A percentile compares a stretch with the other conserved stretches of the same genome.
phyloP scores from a whole-genome alignment of 2,888 invertebrate species.

The Macrostomum cliftonense region DNA sequence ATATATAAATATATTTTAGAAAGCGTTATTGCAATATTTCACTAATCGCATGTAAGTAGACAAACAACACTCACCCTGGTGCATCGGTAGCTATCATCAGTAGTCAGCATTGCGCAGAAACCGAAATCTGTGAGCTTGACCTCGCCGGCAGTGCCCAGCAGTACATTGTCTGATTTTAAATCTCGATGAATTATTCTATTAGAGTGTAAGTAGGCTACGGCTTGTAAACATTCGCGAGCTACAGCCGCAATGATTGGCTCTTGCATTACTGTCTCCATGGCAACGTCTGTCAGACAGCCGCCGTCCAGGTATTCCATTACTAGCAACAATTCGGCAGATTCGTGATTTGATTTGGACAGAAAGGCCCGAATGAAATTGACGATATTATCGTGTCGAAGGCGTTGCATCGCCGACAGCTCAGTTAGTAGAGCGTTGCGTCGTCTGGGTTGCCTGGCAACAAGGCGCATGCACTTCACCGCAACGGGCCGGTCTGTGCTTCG shows the following conservation, averaged over 20 bases:
- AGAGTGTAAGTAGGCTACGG: slow-evolving; percentile 86
- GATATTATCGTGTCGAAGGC: slow-evolving; percentile 96
- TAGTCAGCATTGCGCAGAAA: slow-evolving; percentile 73
- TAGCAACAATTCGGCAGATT: slow-evolving; percentile 47
- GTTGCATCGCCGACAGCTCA: slow-evolving; percentile 98
- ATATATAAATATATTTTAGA: too few species aligned
- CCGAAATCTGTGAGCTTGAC: slow-evolving; percentile 55
- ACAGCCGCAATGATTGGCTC: slow-evolving; percentile 78
- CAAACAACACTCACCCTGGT: slow-evolving; percentile 15
- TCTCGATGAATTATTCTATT: slow-evolving; percentile 15
- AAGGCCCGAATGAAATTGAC: slow-evolving; percentile 98
- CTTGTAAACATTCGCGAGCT: slow-evolving; percentile 49
- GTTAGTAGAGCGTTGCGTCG: slow-evolving; percentile 83
- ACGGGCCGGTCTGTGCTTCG: slow-evolving; percentile 73
- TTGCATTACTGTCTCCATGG: slow-evolving; percentile 98
- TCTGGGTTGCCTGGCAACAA: slow-evolving; percentile 86
- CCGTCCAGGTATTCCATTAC: slow-evolving; percentile 99
- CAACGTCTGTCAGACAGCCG: slow-evolving; percentile 92
- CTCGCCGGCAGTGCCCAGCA: slow-evolving; percentile 10
- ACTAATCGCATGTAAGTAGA: too few species aligned
- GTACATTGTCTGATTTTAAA: slow-evolving; percentile 46
- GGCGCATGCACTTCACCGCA: slow-evolving; percentile 97
- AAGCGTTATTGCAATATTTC: too few species aligned
- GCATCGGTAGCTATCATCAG: slow-evolving; percentile 50
- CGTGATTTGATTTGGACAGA: slow-evolving; percentile 46